Percentiles rank a stretch among this genome's conserved stretches.
Conservation (phyloP, 1,140 invertebrate species). For the Hesperophylax magnus region DNA sequence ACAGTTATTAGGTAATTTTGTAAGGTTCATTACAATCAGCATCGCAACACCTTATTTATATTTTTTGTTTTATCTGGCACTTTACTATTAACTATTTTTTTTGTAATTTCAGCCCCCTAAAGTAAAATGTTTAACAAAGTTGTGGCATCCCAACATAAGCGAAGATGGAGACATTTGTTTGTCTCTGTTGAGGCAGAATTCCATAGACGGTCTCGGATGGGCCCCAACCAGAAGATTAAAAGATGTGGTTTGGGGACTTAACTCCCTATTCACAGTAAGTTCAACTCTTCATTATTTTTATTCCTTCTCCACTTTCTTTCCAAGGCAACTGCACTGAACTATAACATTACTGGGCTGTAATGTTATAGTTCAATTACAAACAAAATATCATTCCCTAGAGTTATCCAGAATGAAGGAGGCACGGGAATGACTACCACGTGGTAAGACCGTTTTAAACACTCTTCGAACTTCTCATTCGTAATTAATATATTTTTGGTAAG, state of each 20-base stretch:
- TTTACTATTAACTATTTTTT: not conserved
- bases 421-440: too few species aligned
- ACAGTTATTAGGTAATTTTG: too few species aligned
- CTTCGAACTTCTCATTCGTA: too few species aligned
- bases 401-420: too few species aligned
- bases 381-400: too few species aligned
- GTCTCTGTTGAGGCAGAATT: constrained; percentile 90
- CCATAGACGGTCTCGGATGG: constrained; percentile 95
- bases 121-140: constrained; percentile 90
- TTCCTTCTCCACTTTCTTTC: too few species aligned
- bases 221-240: constrained; percentile 92
- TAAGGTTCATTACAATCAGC: not conserved
- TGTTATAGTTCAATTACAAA: too few species aligned
- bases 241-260: constrained; percentile 96
- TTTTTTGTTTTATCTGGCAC: not conserved
- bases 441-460: too few species aligned
- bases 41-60: not conserved
- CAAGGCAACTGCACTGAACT: too few species aligned
- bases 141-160: constrained; percentile 98
- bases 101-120: constrained; percentile 84
- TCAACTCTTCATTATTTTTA: too few species aligned
- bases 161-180: constrained; percentile 96
- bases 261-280: constrained; percentile 92
- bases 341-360: too few species aligned
- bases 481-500: too few species aligned